Percentiles rank a stretch among this genome's conserved stretches.
Conservation (phyloP, 2,888 invertebrate species). For the Drosophila fulvimacula region DNA sequence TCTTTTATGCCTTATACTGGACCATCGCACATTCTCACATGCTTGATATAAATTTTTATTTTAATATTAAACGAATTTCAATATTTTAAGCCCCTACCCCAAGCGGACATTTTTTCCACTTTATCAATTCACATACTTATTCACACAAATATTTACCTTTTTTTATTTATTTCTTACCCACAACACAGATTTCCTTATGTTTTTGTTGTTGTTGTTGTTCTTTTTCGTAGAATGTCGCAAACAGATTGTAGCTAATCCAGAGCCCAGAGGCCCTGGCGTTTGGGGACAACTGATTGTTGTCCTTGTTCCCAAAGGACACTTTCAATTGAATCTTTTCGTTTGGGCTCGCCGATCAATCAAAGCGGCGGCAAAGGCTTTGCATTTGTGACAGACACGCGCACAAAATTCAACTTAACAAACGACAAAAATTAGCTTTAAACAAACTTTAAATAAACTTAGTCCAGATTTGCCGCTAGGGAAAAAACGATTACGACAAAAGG, state of each 20-base stretch:
- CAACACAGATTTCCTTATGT: conserved; percentile 1
- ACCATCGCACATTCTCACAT: too few relatives aligned
- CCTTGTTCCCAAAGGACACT: conserved; percentile 25
- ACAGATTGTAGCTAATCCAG: conserved; percentile 40
- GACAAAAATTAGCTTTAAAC: conserved; percentile 4
- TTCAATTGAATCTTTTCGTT: conserved; percentile 28
- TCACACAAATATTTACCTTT: conserved; percentile 1
- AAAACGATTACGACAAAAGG: conserved; percentile 33
- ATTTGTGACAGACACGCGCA: conserved; percentile 33
- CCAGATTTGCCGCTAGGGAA: conserved; percentile 13
- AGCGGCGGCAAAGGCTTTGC: conserved; percentile 34
- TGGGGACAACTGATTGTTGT: conserved; percentile 25
- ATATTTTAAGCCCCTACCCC: background rate
- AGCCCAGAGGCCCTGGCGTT: conserved; percentile 1
- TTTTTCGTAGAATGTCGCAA: conserved; percentile 19
- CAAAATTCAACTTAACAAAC: conserved; percentile 32
- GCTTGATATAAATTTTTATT: background rate
- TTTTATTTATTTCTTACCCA: background rate
- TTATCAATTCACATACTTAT: conserved; percentile 10
- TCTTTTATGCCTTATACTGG: too few relatives aligned
- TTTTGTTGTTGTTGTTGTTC: conserved; percentile 7
- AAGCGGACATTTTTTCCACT: conserved; percentile 4
- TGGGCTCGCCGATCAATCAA: conserved; percentile 61
- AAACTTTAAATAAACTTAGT: conserved; percentile 30
- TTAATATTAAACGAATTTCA: background rate